Conservation (phyloP, 2,888 invertebrate genomes). For the Amphiduros pacificus region DNA sequence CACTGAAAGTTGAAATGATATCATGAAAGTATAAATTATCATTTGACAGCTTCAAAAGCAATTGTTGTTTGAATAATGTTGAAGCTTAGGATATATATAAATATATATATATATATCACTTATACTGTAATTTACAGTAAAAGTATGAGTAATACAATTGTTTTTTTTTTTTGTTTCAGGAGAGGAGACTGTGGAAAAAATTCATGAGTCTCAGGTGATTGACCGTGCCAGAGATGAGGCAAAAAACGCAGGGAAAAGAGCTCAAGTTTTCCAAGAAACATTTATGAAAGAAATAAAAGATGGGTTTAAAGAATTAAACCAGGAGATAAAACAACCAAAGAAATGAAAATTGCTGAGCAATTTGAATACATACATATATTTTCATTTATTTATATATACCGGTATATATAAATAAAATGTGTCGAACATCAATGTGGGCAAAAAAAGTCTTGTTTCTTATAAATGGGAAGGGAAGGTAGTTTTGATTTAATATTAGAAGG, state of each 20-base stretch:
- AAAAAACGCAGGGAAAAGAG: not conserved
- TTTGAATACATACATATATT: no score
- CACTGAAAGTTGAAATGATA: no score
- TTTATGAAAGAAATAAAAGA: slow-evolving; percentile 11
- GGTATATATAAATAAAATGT: no score
- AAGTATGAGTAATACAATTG: not conserved
- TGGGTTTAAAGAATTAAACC: slow-evolving; percentile 7
- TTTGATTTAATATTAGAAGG: no score
- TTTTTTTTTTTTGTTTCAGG: slow-evolving; percentile 1
- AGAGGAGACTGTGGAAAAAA: slow-evolving; percentile 12
- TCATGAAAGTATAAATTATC: no score
- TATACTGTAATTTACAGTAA: not conserved
- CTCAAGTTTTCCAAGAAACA: not conserved
- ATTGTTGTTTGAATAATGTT: no score
- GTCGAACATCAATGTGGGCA: no score
- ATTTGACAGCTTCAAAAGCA: no score
- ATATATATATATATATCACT: not conserved
- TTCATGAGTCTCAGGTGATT: slow-evolving; percentile 11
- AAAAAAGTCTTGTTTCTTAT: no score
- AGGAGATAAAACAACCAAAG: slow-evolving; percentile 6
- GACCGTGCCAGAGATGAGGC: slow-evolving; percentile 8
- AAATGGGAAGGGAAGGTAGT: no score
- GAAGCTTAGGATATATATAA: not conserved
- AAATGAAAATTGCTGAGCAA: no score
- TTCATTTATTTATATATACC: no score